Percentiles rank a stretch among this genome's conserved stretches.
These are phyloP conservation scores for Dermolepida albohirtum DNA, from an alignment of 2,888 invertebrate genomes.

Conservation along the genomic window DNA sequence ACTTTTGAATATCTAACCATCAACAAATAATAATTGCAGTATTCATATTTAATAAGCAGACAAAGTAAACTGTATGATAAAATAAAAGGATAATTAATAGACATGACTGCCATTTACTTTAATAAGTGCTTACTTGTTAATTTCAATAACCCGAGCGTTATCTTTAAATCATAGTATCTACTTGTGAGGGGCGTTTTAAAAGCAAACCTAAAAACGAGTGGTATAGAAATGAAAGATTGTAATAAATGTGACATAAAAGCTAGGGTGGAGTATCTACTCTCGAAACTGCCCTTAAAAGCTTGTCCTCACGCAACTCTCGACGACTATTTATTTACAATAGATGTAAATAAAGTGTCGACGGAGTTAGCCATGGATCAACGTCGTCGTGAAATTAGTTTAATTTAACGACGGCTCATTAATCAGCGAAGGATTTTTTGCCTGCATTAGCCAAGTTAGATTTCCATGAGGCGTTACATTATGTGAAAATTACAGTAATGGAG, in stretches of 20 bases:
- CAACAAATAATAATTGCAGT: too few species aligned
- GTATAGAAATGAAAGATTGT: constrained; percentile 15
- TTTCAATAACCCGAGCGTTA: too few species aligned
- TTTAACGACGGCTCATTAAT: constrained; percentile 29
- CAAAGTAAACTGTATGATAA: too few species aligned
- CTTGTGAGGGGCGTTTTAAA: too few species aligned
- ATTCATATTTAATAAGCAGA: too few species aligned
- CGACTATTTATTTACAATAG: constrained; percentile 32
- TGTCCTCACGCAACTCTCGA: constrained; percentile 25
- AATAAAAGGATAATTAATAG: too few species aligned
- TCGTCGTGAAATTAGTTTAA: constrained; percentile 30
- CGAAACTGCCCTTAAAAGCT: constrained; percentile 31
- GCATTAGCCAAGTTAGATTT: not conserved
- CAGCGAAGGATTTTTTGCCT: constrained; percentile 27
- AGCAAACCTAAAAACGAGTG: constrained; percentile 6
- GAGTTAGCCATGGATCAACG: constrained; percentile 27
- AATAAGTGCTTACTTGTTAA: too few species aligned
- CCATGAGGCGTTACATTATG: constrained; percentile 1
- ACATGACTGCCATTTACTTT: too few species aligned
- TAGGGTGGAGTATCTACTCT: constrained; percentile 1
- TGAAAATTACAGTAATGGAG: too few species aligned
- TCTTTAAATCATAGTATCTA: too few species aligned
- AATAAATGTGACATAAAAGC: constrained; percentile 20
- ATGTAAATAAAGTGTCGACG: constrained; percentile 35
- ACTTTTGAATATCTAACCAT: too few species aligned